These are phyloP conservation scores for Icerya purchasi DNA, from an alignment of 2,888 invertebrate genomes.

Conservation along the genomic window DNA sequence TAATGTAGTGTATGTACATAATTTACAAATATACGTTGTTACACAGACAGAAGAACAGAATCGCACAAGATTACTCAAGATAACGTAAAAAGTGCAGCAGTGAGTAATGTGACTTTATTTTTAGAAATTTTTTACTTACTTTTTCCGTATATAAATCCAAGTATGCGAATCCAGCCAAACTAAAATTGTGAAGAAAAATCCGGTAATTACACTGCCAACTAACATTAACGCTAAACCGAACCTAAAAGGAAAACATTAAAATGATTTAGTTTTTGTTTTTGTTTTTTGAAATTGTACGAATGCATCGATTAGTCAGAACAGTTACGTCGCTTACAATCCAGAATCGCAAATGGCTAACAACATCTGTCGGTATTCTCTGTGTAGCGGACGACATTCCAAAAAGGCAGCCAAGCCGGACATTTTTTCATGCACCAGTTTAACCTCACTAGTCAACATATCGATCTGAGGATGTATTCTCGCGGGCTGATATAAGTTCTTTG, in stretches of 20 bases:
- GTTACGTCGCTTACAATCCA: constrained; percentile 43
- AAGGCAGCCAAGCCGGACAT: constrained; percentile 37
- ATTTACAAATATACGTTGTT: too few species aligned
- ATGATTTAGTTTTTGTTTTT: too few species aligned
- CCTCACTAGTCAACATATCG: constrained; percentile 52
- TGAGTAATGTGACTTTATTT: too few species aligned
- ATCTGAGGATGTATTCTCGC: constrained; percentile 26
- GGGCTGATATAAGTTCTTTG: constrained; percentile 32
- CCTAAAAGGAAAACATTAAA: constrained; percentile 23
- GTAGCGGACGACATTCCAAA: constrained; percentile 63
- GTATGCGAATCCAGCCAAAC: constrained; percentile 90
- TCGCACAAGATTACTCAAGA: too few species aligned
- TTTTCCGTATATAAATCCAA: constrained; percentile 87
- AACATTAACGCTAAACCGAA: constrained; percentile 65
- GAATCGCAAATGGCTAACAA: constrained; percentile 64
- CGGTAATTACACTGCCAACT: constrained; percentile 63
- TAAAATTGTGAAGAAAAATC: constrained; percentile 71
- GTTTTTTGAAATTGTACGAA: too few species aligned
- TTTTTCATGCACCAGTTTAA: constrained; percentile 38
- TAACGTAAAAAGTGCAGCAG: too few species aligned
- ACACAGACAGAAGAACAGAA: too few species aligned
- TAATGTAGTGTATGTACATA: too few species aligned
- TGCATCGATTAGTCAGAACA: too few species aligned
- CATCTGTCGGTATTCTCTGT: constrained; percentile 59
- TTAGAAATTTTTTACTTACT: constrained; percentile 39